Evolutionary conservation across 2,797 vertebrate genomes (phyloP).

Genomic region (Ctenochaetus hawaiiensis): DNA sequence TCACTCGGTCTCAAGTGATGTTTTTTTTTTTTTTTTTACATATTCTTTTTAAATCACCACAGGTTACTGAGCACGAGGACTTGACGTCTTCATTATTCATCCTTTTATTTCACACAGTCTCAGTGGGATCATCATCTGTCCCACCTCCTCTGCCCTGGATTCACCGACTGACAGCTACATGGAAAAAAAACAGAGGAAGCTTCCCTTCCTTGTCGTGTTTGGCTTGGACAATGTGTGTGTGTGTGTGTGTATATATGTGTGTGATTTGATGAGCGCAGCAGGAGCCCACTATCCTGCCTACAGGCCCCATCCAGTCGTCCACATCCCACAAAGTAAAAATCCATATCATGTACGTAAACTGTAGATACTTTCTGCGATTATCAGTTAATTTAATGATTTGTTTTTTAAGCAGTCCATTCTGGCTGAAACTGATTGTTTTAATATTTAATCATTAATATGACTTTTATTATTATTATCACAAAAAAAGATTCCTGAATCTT

Average conservation of each 20-base stretch:
- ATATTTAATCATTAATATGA: not conserved
- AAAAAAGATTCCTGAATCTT: not conserved
- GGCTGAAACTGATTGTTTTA: not conserved
- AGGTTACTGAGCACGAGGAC: conserved; percentile 23
- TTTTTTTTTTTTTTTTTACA: conserved; percentile 8
- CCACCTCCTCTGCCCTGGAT: conserved; percentile 58
- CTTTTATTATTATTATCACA: not conserved
- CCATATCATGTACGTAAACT: not conserved
- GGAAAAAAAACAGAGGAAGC: conserved; percentile 63
- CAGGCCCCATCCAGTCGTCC: conserved; percentile 14
- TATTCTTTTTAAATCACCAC: conserved; percentile 15
- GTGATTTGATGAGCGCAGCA: conserved; percentile 43
- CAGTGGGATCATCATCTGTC: conserved; percentile 61
- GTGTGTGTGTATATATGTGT: conserved; percentile 29
- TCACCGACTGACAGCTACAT: conserved; percentile 60
- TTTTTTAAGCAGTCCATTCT: not conserved
- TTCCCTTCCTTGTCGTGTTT: conserved; percentile 59
- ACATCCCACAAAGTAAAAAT: conserved; percentile 11
- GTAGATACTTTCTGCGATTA: not conserved
- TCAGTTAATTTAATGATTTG: not conserved
- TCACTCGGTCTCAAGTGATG: conserved; percentile 17
- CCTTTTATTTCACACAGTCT: conserved; percentile 62
- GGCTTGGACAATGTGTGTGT: conserved; percentile 21
- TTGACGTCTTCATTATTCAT: conserved; percentile 63
- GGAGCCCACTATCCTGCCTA: conserved; percentile 31